Conservation (phyloP, 2,888 invertebrate species). For the Noctua comes region DNA sequence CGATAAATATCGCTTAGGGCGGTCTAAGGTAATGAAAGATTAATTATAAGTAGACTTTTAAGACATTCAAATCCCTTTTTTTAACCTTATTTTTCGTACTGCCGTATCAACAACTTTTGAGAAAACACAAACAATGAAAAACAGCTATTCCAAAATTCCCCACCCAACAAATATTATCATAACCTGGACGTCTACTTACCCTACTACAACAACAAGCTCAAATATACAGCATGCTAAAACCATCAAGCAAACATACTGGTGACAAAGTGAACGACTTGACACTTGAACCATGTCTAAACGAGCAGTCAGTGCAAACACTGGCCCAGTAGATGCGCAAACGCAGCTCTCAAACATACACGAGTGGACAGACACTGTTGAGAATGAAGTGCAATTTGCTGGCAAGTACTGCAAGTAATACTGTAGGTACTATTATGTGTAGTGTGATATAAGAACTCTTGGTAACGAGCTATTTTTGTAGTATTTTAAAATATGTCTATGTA, state of each 20-base stretch:
- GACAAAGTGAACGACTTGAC: slow-evolving; percentile 61
- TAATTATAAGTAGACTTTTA: neutral
- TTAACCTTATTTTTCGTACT: neutral
- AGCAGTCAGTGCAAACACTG: slow-evolving; percentile 66
- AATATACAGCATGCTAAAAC: slow-evolving; percentile 48
- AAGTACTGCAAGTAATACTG: slow-evolving; percentile 42
- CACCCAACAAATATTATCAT: slow-evolving; percentile 20
- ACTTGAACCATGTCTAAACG: slow-evolving; percentile 68
- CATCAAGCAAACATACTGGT: slow-evolving; percentile 47
- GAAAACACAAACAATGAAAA: slow-evolving; percentile 6
- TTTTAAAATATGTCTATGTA: slow-evolving; percentile 13
- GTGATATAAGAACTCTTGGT: slow-evolving; percentile 19
- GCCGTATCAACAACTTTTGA: neutral
- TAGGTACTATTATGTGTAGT: slow-evolving; percentile 29
- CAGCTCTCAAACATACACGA: slow-evolving; percentile 60
- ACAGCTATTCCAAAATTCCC: neutral
- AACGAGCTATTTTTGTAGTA: slow-evolving; percentile 1
- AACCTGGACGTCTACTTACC: slow-evolving; percentile 34
- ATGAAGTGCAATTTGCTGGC: slow-evolving; percentile 51
- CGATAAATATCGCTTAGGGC: neutral
- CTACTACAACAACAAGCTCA: slow-evolving; percentile 22
- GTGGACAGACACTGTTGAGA: slow-evolving; percentile 51
- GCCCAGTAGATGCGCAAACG: slow-evolving; percentile 64
- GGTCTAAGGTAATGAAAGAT: neutral
- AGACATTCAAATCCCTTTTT: neutral